Evolutionary conservation across 2,797 vertebrate species (phyloP).

Genomic region (Scolopax rusticola): DNA sequence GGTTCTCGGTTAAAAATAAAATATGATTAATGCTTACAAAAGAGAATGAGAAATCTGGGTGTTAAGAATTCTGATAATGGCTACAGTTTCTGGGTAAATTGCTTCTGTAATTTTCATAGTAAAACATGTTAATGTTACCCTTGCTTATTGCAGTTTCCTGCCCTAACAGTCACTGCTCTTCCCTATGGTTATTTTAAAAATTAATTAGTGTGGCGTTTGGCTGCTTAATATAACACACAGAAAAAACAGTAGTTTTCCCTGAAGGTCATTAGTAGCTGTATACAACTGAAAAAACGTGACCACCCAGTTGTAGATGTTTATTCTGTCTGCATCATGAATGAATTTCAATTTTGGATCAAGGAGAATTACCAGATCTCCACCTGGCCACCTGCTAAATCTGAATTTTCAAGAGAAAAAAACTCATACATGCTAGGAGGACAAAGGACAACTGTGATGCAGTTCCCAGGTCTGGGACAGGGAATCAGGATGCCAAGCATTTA

Average conservation of each 20-base stretch:
- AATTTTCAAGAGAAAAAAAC: not conserved
- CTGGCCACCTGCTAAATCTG: not conserved
- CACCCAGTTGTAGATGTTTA: not conserved
- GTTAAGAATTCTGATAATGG: constrained; percentile 46
- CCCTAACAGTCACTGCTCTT: constrained; percentile 4
- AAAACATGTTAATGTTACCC: not conserved
- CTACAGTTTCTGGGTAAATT: constrained; percentile 46
- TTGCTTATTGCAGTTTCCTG: constrained; percentile 18
- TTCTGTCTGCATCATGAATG: not conserved
- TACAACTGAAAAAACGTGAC: not conserved
- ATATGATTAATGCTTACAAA: constrained; percentile 61
- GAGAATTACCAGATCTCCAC: not conserved
- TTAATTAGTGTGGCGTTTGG: not conserved
- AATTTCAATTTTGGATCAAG: not conserved
- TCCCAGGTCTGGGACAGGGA: not conserved
- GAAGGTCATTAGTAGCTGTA: not conserved
- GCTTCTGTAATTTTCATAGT: constrained; percentile 49
- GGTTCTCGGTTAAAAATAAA: constrained; percentile 70
- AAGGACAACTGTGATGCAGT: not conserved
- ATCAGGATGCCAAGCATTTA: not conserved
- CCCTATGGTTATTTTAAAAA: not conserved
- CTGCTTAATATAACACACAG: not conserved
- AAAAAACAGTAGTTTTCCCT: not conserved
- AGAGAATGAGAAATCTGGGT: constrained; percentile 29
- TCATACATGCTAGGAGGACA: not conserved